Base-by-base conservation (phyloP, 2,888 invertebrate species). In the Eledone cirrhosa region DNA sequence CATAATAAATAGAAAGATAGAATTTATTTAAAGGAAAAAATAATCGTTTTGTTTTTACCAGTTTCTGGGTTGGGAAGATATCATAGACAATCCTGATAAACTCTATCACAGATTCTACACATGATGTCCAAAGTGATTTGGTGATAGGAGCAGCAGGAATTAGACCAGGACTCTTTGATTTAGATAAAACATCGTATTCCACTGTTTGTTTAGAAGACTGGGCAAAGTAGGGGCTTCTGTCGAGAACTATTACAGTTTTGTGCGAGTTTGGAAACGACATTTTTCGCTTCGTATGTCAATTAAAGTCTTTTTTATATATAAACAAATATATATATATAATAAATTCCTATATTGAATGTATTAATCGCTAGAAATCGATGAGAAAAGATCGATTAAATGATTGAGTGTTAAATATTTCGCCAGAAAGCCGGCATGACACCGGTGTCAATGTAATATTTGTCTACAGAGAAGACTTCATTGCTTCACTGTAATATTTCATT, bases 21-120 rank as follows among this genome's bases (percentile, higher is more conserved):
- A 41, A 41, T n/a, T n/a, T n/a, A n/a, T 1, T 16, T 63, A 4
- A n/a, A 11, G 63, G 22, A 27, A 19, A 22, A 16, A 27, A 24
- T 63, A 19, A 22, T 0, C 1, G 63, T 63, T 63, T 63, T 72
- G 13, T 1, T 80, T 83, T 84, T 82, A 89, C 89, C 84, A 89
- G 82, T 85, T 87, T 88, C 48, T 86, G 84, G 0, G 94, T 93
- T 0, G 98, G 97, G 92, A 97, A 98, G n/a, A 99, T 92, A 91
- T 99, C 99, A 95, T 97, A 97, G 0, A 97, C 96, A 85, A 99
- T 96, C 33, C 99, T 94, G 86, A 97, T 97, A 89, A 98, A 99
- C 91, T 99, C 99, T 80, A 98, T 94, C 0, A 97, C 95, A 1
- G 97, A 95, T 92, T 99, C 99, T 0, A 98, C 96, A 84, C 96